phyloP scores from a whole-genome alignment of 2,888 invertebrate species.

The Cryptus viduatorius region DNA sequence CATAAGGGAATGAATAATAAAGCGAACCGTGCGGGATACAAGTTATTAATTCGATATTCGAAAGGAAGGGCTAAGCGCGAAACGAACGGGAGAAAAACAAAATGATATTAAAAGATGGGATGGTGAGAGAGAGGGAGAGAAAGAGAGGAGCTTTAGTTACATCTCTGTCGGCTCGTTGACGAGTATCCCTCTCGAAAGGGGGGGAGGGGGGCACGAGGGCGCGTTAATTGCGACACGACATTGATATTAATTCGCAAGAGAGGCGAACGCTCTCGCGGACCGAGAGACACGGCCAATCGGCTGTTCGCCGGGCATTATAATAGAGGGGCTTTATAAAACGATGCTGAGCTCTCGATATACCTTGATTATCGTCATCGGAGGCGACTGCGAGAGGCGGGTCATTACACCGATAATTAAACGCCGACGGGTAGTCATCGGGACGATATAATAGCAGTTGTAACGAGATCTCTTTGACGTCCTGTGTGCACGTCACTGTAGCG shows the following conservation, averaged over 20 bases:
- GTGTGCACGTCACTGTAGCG: background rate
- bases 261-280: background rate
- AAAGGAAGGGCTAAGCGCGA: background rate
- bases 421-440: constrained; percentile 40
- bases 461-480: constrained; percentile 30
- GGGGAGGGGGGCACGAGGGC: background rate
- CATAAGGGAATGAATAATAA: constrained; percentile 43
- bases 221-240: constrained; percentile 58
- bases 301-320: constrained; percentile 33
- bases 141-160: background rate
- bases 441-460: constrained; percentile 37
- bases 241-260: constrained; percentile 57
- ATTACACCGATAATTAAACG: constrained; percentile 50
- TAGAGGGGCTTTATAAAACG: constrained; percentile 43
- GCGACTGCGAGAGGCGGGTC: constrained; percentile 28
- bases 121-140: background rate
- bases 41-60: background rate
- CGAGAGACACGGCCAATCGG: constrained; percentile 33
- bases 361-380: constrained; percentile 58
- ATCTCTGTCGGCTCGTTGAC: background rate
- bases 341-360: constrained; percentile 37
- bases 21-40: background rate
- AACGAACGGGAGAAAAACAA: background rate
- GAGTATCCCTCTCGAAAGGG: constrained; percentile 12
- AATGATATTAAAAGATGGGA: constrained; percentile 2